These are phyloP conservation scores for Eupithecia subumbrata DNA, from an alignment of 2,888 invertebrate genomes.

Conservation along the genomic window DNA sequence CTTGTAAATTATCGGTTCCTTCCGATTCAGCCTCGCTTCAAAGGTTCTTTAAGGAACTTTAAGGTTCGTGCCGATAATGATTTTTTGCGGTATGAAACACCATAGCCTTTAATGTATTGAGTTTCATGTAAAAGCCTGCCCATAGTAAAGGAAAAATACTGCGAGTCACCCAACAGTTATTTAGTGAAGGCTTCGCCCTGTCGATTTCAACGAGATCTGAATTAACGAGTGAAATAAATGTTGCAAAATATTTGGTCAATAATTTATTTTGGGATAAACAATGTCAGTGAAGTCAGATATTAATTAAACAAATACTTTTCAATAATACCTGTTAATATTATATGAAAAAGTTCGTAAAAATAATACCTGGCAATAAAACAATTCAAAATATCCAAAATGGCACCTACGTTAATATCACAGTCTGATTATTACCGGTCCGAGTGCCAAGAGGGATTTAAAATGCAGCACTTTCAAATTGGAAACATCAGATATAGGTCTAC, in stretches of 20 bases:
- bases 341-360: neutral
- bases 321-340: neutral
- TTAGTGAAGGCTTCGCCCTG: conserved; percentile 65
- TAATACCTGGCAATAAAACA: neutral
- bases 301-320: neutral
- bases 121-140: conserved; percentile 45
- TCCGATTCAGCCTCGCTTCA: conserved; percentile 21
- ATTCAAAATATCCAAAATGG: neutral
- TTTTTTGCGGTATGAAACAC: conserved; percentile 42
- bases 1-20: conserved; percentile 19
- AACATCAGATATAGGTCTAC: conserved; percentile 24
- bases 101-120: conserved; percentile 44
- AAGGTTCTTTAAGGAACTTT: conserved; percentile 30
- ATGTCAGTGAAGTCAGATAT: neutral
- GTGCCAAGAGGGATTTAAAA: conserved; percentile 32
- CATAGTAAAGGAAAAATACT: conserved; percentile 53
- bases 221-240: conserved; percentile 57
- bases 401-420: conserved; percentile 9
- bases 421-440: conserved; percentile 18
- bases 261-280: neutral
- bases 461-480: conserved; percentile 29
- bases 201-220: conserved; percentile 67
- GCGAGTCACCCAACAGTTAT: conserved; percentile 67
- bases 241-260: conserved; percentile 39
- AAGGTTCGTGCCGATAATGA: conserved; percentile 34